phyloP scores from a whole-genome alignment of 1,140 invertebrate genomes.

The Homalodisca vitripennis region DNA sequence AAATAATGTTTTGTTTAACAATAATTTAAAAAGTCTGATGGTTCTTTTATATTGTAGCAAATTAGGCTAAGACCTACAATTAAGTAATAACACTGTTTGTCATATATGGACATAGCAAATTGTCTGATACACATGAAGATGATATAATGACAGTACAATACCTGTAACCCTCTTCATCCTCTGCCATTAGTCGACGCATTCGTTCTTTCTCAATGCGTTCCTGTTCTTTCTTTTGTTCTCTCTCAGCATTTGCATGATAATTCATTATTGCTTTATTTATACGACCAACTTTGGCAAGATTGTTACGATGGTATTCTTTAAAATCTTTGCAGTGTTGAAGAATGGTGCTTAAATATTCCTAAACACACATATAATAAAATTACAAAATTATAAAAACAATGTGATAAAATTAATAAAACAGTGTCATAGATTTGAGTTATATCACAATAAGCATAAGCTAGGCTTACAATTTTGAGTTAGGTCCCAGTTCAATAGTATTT shows the following conservation, averaged over 20 bases:
- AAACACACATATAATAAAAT: slow-evolving; percentile 19
- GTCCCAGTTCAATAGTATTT: too few species aligned
- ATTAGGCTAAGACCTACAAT: too few species aligned
- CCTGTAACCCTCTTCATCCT: slow-evolving; percentile 88
- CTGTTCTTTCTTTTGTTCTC: slow-evolving; percentile 99
- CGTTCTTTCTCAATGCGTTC: slow-evolving; percentile 98
- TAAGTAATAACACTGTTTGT: too few species aligned
- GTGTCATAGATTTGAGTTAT: too few species aligned
- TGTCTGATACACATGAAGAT: too few species aligned
- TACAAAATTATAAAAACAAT: background rate
- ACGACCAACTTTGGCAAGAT: slow-evolving; percentile 79
- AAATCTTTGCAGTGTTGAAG: slow-evolving; percentile 97
- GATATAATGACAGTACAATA: too few species aligned
- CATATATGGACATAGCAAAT: too few species aligned
- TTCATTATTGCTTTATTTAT: slow-evolving; percentile 95
- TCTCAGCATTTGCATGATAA: slow-evolving; percentile 96
- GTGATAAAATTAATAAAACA: background rate
- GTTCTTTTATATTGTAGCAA: too few species aligned
- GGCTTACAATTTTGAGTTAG: too few species aligned
- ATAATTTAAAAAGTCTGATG: too few species aligned
- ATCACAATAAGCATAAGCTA: too few species aligned
- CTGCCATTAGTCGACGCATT: slow-evolving; percentile 96
- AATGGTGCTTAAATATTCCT: slow-evolving; percentile 92
- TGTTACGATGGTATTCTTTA: slow-evolving; percentile 95
- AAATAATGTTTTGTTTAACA: too few species aligned